Evolutionary conservation across 1,140 invertebrate species (phyloP).

Genomic region (Capitella teleta): DNA sequence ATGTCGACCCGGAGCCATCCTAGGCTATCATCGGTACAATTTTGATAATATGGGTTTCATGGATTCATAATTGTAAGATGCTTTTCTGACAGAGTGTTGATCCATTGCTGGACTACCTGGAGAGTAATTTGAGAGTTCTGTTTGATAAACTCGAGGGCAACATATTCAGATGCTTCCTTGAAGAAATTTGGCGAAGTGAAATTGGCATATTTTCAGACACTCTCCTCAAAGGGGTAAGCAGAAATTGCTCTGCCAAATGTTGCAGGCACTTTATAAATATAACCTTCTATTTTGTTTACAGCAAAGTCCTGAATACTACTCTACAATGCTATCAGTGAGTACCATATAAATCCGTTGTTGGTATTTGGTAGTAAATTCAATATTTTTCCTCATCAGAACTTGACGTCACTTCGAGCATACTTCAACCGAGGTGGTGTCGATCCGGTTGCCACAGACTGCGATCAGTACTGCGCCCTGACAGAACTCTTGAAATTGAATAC

Average conservation of each 20-base stretch:
- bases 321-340: conserved; percentile 25
- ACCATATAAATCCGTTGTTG: not conserved
- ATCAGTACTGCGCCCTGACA: conserved; percentile 15
- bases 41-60: not conserved
- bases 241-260: not conserved
- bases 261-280: not conserved
- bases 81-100: conserved; percentile 53
- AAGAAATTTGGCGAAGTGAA: conserved; percentile 51
- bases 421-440: conserved; percentile 20
- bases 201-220: conserved; percentile 19
- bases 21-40: conserved; percentile 3
- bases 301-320: conserved; percentile 28
- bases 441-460: conserved; percentile 13
- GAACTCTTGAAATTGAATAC: conserved; percentile 19
- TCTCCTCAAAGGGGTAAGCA: conserved; percentile 26
- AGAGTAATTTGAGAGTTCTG: conserved; percentile 59
- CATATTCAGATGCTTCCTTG: conserved; percentile 68
- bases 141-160: conserved; percentile 54
- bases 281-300: conserved; percentile 11
- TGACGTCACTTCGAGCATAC: conserved; percentile 19
- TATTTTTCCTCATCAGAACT: conserved; percentile 16
- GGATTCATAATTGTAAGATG: not conserved
- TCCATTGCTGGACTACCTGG: conserved; percentile 70
- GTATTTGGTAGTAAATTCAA: not conserved
- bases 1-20: conserved; percentile 21